Evolutionary conservation across 2,888 invertebrate species (phyloP).

Genomic region (Cantharis flavilabris): DNA sequence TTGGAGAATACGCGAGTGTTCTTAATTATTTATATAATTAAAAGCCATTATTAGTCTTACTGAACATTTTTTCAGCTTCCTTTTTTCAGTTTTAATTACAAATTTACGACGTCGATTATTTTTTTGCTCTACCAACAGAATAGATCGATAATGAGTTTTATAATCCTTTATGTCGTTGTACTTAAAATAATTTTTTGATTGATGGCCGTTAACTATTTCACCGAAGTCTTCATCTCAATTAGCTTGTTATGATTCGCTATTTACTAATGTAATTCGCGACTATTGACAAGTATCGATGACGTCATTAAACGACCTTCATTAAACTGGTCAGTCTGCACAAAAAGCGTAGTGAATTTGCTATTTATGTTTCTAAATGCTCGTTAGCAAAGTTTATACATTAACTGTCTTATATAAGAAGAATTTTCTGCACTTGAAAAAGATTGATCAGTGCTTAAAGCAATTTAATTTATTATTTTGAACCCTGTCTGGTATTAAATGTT

Average conservation of each 20-base stretch:
- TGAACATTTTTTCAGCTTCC: background rate
- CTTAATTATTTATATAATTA: slow-evolving; percentile 2
- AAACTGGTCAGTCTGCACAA: slow-evolving; percentile 20
- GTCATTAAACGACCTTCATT: slow-evolving; percentile 22
- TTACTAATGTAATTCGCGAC: slow-evolving; percentile 14
- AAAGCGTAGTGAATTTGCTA: slow-evolving; percentile 24
- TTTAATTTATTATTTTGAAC: slow-evolving; percentile 11
- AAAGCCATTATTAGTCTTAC: background rate
- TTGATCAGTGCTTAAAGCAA: slow-evolving; percentile 3
- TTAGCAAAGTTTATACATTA: slow-evolving; percentile 14
- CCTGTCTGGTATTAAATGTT: slow-evolving; percentile 5
- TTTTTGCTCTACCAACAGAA: background rate
- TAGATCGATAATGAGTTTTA: background rate
- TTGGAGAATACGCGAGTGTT: background rate
- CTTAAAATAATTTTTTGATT: background rate
- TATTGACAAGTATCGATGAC: slow-evolving; percentile 29
- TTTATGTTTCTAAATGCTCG: slow-evolving; percentile 25
- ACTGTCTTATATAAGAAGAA: slow-evolving; percentile 7
- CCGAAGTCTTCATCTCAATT: slow-evolving; percentile 8
- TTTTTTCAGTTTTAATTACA: background rate
- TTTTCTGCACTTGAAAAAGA: slow-evolving; percentile 4
- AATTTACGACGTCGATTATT: background rate
- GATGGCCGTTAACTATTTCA: background rate
- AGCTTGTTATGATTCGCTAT: slow-evolving; percentile 16
- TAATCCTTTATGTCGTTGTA: background rate